Evolutionary conservation across 2,888 invertebrate genomes (phyloP).

Genomic region (Nyleta sp.): DNA sequence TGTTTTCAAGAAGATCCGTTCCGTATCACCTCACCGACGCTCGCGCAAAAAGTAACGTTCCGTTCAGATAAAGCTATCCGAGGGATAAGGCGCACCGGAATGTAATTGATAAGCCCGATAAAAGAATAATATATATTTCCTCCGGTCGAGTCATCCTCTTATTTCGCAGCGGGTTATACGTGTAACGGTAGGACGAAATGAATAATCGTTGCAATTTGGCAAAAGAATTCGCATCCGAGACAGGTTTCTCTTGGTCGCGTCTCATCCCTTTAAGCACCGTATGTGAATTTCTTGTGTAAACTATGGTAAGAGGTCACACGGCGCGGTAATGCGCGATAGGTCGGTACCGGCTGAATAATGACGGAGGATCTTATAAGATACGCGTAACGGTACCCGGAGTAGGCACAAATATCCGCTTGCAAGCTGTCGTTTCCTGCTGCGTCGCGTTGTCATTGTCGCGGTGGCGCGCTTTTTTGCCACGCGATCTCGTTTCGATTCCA

Average conservation of each 20-base stretch:
- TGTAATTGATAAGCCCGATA: conserved; percentile 62
- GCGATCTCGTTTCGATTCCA: conserved; percentile 52
- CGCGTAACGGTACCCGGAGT: conserved; percentile 78
- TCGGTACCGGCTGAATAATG: conserved; percentile 71
- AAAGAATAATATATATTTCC: conserved; percentile 59
- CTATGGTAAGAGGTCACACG: conserved; percentile 66
- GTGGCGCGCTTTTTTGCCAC: conserved; percentile 35
- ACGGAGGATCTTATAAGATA: conserved; percentile 64
- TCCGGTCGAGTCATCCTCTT: conserved; percentile 39
- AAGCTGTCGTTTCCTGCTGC: conserved; percentile 75
- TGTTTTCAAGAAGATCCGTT: conserved; percentile 31
- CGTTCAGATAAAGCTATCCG: conserved; percentile 50
- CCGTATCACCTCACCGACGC: conserved; percentile 7
- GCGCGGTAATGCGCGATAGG: conserved; percentile 70
- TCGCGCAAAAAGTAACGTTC: conserved; percentile 15
- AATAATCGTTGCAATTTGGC: conserved; percentile 65
- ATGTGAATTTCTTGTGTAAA: conserved; percentile 57
- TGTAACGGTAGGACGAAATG: conserved; percentile 64
- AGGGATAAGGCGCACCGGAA: conserved; percentile 38
- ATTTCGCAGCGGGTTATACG: conserved; percentile 50
- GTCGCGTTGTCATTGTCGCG: conserved; percentile 65
- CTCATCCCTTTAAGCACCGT: conserved; percentile 57
- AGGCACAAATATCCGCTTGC: conserved; percentile 79
- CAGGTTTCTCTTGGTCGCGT: conserved; percentile 38
- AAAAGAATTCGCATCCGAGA: conserved; percentile 55